Conservation (phyloP, 2,888 invertebrate species). For the Ectemnius lituratus region DNA sequence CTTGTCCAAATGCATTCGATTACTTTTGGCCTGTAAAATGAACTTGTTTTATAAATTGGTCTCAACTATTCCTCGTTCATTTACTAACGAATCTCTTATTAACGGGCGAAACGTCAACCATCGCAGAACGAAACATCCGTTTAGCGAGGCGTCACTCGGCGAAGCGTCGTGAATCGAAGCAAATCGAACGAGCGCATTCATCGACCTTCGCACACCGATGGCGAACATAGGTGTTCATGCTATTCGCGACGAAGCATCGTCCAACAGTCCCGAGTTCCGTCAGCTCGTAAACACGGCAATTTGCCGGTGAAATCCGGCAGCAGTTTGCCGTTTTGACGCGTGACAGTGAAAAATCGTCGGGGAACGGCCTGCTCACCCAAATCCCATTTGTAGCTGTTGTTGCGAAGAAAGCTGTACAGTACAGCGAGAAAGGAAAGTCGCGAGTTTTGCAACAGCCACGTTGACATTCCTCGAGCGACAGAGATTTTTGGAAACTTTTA, state of each 20-base stretch:
- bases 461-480: too few species aligned
- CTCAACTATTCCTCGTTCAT: too few species aligned
- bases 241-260: background rate
- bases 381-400: constrained; percentile 22
- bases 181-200: background rate
- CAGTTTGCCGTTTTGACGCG: background rate
- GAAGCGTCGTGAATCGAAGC: background rate
- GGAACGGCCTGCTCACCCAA: constrained; percentile 50
- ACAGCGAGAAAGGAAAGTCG: too few species aligned
- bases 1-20: too few species aligned
- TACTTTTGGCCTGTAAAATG: too few species aligned
- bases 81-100: too few species aligned
- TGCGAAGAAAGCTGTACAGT: background rate
- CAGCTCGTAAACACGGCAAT: constrained; percentile 18
- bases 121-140: too few species aligned
- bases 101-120: too few species aligned
- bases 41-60: too few species aligned
- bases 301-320: background rate
- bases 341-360: constrained; percentile 36
- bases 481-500: too few species aligned
- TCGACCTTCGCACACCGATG: too few species aligned
- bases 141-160: background rate
- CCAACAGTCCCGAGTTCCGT: background rate
- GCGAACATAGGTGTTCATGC: background rate
- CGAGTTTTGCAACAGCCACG: too few species aligned